phyloP scores from a whole-genome alignment of 2,888 invertebrate genomes.

The Chromoteleia sp. region DNA sequence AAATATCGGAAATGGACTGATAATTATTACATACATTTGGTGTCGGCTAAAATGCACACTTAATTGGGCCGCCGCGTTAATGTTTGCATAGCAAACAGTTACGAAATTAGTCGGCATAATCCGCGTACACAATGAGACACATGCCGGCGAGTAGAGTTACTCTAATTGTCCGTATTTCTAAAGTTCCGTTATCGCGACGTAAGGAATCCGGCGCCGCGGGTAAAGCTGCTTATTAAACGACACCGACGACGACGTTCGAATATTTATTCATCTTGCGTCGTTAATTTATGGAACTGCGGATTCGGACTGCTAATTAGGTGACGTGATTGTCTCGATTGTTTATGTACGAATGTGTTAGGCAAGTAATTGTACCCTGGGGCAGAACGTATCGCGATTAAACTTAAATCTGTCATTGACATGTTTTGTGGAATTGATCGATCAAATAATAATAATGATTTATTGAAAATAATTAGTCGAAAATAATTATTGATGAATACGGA shows the following conservation, averaged over 20 bases:
- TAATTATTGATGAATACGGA: no score
- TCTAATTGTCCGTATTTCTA: slow-evolving; percentile 40
- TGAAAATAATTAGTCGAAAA: no score
- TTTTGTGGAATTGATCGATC: no score
- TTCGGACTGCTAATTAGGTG: background rate
- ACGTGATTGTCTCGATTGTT: background rate
- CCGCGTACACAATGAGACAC: slow-evolving; percentile 8
- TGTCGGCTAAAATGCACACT: slow-evolving; percentile 39
- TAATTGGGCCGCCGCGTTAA: slow-evolving; percentile 43
- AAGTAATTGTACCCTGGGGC: background rate
- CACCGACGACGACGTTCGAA: background rate
- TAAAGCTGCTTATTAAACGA: slow-evolving; percentile 11
- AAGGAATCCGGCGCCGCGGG: slow-evolving; percentile 16
- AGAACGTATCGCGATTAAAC: no score
- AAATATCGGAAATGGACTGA: slow-evolving; percentile 54
- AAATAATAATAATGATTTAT: no score
- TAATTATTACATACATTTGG: slow-evolving; percentile 56
- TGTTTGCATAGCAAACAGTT: slow-evolving; percentile 51
- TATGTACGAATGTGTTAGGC: background rate
- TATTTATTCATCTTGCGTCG: slow-evolving; percentile 4
- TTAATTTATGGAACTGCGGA: no score
- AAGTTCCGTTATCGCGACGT: slow-evolving; percentile 19
- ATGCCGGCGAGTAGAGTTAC: background rate
- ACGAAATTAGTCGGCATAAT: slow-evolving; percentile 49
- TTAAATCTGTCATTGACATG: no score